Base-by-base conservation (phyloP, 2,888 invertebrate genomes). In the Latrodectus elegans region DNA sequence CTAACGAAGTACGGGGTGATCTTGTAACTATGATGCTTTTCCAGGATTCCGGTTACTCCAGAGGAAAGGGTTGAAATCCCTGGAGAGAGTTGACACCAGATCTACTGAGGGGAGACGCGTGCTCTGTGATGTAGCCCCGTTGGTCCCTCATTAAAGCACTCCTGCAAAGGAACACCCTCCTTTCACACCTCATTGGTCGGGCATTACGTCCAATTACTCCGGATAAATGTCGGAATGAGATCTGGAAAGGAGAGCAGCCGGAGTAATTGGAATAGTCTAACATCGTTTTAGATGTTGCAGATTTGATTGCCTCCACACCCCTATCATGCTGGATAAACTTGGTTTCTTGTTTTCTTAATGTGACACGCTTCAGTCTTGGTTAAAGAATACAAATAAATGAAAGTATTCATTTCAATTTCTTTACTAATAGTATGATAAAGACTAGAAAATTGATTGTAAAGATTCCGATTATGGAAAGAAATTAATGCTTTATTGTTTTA, bases 151-250 rank as follows among this genome's bases (percentile, higher is more conserved):
- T 82, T 87, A 87, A 81, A 77, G 72, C 65, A 65, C 79, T 81
- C 86, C 81, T 77, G 77, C 81, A 87, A 87, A 87, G 71, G 70
- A 49, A 67, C 85, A 53, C 77, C 77, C 85, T 68, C 52, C 78
- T 78, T 88, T 75, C 73, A 70, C 87, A 71, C 82, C 83, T 83
- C 87, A 88, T 88, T 83, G 87, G 82, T 79, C 78, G 70, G 70
- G 87, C 75, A 88, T 83, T 88, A 88, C 70, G 82, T 78, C 87
- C 87, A 88, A 88, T 88, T 88, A 88, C 82, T 64, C 52, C 67
- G 87, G 82, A 88, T 88, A 82, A 83, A 78, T 77, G 83, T 76
- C 76, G 71, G 71, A 72, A 64, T 51, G 77, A 84, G 72, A 14
- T 53, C 15, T 78, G 53, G 70, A 72, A 65, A 77, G 82, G 70